Percentiles rank a stretch among this genome's conserved stretches.
phyloP scores from a whole-genome alignment of 2,797 vertebrate species.

The Halcyon badia region DNA sequence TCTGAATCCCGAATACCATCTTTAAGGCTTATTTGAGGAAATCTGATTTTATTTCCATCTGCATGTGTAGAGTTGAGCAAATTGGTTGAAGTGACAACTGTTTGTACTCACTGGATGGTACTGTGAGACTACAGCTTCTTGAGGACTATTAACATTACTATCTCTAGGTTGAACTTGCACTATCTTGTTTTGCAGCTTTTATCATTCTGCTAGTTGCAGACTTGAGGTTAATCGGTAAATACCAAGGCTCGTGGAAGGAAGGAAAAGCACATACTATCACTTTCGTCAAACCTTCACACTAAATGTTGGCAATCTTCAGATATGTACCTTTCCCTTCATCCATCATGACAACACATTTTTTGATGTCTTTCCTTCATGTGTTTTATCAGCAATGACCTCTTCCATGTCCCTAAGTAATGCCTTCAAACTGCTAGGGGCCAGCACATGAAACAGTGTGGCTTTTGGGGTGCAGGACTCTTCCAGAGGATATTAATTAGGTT shows the following conservation, averaged over 20 bases:
- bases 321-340: not conserved
- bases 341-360: fast-evolving
- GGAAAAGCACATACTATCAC: not conserved
- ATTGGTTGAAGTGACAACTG: not conserved
- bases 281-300: not conserved
- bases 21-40: not conserved
- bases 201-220: not conserved
- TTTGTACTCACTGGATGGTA: not conserved
- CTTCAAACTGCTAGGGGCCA: not conserved
- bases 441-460: not conserved
- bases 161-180: not conserved
- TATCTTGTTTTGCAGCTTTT: not conserved
- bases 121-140: not conserved
- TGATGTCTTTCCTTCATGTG: not conserved
- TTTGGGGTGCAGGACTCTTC: not conserved
- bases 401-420: not conserved
- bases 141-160: not conserved
- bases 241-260: not conserved
- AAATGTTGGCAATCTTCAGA: not conserved
- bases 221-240: not conserved
- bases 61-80: fast-evolving
- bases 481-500: not conserved
- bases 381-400: conserved; percentile 29
- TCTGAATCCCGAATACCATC: not conserved
- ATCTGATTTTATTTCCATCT: not conserved